These are phyloP conservation scores for Axis porcinus DNA, from an alignment of 2,113 vertebrate species.

Conservation along the genomic window DNA sequence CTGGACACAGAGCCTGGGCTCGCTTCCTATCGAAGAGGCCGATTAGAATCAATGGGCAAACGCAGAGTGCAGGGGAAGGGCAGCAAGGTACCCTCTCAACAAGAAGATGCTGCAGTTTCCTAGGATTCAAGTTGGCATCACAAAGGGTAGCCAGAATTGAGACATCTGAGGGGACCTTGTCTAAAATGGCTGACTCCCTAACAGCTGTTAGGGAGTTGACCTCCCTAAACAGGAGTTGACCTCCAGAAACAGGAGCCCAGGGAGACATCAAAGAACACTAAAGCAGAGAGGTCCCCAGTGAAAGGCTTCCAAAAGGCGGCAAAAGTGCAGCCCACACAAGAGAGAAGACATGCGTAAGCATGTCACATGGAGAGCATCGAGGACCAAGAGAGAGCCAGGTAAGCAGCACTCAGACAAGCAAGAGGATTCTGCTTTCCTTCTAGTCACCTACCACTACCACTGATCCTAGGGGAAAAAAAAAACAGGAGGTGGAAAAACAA, in stretches of 20 bases:
- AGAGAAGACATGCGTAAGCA: neutral
- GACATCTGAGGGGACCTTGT: neutral
- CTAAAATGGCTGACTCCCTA: neutral
- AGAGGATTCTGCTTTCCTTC: neutral
- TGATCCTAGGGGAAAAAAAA: neutral
- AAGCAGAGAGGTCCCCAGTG: neutral
- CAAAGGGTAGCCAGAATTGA: neutral
- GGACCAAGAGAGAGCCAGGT: neutral
- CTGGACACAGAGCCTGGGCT: neutral
- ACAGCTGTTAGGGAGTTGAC: neutral
- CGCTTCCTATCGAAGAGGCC: neutral
- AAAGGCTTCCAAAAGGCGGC: neutral
- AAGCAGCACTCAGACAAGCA: neutral
- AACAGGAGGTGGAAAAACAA: neutral
- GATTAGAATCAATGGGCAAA: neutral
- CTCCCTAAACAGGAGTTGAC: neutral
- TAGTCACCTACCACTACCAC: neutral
- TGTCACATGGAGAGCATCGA: neutral
- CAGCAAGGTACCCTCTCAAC: neutral
- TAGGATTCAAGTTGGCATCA: neutral
- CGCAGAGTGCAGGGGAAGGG: neutral
- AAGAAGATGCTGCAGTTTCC: neutral
- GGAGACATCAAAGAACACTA: neutral
- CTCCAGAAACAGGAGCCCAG: neutral
- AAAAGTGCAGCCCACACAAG: neutral